Percentiles rank a stretch among this genome's conserved stretches.
Evolutionary conservation across 2,113 vertebrate species (phyloP).

Genomic region (Equus quagga): DNA sequence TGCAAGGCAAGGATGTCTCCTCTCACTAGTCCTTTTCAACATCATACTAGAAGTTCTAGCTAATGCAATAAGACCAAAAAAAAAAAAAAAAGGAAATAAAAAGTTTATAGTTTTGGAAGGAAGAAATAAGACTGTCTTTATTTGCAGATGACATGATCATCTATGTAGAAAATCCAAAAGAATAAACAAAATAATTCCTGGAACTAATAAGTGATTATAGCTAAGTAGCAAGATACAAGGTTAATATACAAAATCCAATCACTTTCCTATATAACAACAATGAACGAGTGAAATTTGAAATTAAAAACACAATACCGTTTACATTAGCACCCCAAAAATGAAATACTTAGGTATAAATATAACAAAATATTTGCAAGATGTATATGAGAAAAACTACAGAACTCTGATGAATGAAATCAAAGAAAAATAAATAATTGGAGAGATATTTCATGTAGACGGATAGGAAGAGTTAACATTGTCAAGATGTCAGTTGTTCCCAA

Average conservation of each 20-base stretch:
- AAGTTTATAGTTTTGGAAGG: no score
- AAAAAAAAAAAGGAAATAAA: no score
- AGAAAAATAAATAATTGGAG: background rate
- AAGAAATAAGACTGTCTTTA: no score
- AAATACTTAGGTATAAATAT: background rate
- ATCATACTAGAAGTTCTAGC: no score
- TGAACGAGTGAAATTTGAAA: background rate
- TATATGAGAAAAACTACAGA: background rate
- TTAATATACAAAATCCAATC: background rate
- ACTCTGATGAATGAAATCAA: background rate
- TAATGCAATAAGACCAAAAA: no score
- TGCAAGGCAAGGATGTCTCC: no score
- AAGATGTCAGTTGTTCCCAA: background rate
- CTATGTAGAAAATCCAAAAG: no score
- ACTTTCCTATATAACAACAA: background rate
- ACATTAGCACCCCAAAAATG: background rate
- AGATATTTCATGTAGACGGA: background rate
- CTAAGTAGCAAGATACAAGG: background rate
- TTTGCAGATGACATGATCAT: no score
- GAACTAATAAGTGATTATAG: background rate
- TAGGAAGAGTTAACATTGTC: background rate
- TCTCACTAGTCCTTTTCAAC: no score
- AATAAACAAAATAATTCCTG: no score
- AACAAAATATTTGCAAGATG: background rate
- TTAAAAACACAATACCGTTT: background rate